Percentiles rank a stretch among this genome's conserved stretches.
Evolutionary conservation across 2,888 invertebrate genomes (phyloP).

Genomic region (Drosophila pseudotakahashii): DNA sequence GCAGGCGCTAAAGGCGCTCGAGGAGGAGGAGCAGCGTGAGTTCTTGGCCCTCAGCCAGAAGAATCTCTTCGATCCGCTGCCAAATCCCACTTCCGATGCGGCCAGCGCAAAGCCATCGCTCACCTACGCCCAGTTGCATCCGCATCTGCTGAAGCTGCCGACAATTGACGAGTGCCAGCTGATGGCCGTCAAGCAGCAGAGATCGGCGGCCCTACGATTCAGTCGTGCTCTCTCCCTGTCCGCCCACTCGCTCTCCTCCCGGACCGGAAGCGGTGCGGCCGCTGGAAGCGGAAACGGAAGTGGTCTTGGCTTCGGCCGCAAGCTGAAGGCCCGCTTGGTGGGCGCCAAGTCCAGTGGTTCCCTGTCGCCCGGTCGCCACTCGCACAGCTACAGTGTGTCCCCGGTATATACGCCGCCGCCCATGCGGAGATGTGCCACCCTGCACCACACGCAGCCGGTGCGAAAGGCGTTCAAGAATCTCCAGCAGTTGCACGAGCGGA

Average conservation of each 20-base stretch:
- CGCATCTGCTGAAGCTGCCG: slow-evolving; percentile 81
- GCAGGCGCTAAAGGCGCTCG: slow-evolving; percentile 84
- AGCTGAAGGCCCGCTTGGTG: slow-evolving; percentile 70
- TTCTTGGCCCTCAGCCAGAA: slow-evolving; percentile 82
- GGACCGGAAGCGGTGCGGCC: slow-evolving; percentile 37
- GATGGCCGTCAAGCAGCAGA: slow-evolving; percentile 65
- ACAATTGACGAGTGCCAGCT: slow-evolving; percentile 82
- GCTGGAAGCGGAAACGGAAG: slow-evolving; percentile 15
- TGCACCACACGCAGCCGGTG: slow-evolving; percentile 82
- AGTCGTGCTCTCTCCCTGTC: slow-evolving; percentile 80
- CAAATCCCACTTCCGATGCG: slow-evolving; percentile 56
- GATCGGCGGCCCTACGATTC: slow-evolving; percentile 70
- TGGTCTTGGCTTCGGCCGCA: slow-evolving; percentile 64
- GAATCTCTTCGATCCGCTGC: slow-evolving; percentile 78
- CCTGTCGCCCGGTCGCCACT: slow-evolving; percentile 74
- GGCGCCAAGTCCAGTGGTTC: slow-evolving; percentile 74
- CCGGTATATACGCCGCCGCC: slow-evolving; percentile 82
- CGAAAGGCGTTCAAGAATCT: slow-evolving; percentile 82
- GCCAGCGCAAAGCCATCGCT: slow-evolving; percentile 44
- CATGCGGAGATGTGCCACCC: slow-evolving; percentile 81
- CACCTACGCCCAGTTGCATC: slow-evolving; percentile 78
- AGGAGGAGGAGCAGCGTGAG: slow-evolving; percentile 83
- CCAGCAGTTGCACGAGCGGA: slow-evolving; percentile 80
- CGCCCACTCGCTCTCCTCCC: slow-evolving; percentile 76
- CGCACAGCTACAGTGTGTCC: slow-evolving; percentile 76